A percentile compares a stretch with the other conserved stretches of the same genome.
Conservation (phyloP, 2,888 invertebrate genomes). For the Chrysina gloriosa region DNA sequence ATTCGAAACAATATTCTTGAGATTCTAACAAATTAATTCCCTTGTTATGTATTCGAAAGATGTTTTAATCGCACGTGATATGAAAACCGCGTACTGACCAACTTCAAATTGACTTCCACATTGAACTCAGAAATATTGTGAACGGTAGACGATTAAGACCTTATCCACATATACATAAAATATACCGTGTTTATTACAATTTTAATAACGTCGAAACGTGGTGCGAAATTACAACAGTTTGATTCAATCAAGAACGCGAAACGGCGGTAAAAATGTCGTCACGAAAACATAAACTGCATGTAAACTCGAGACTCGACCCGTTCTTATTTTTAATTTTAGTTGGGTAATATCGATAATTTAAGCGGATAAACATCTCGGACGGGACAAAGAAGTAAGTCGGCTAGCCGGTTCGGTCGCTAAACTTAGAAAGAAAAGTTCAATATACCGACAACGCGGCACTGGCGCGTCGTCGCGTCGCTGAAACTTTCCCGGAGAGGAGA, state of each 20-base stretch:
- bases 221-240: not conserved
- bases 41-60: not conserved
- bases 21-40: no score
- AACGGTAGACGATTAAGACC: not conserved
- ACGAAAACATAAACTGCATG: not conserved
- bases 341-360: conserved; percentile 41
- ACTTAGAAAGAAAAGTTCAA: conserved; percentile 33
- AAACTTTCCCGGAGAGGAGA: conserved; percentile 39
- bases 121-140: no score
- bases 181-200: no score
- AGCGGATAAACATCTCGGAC: conserved; percentile 41
- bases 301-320: not conserved
- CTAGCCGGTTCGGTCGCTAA: not conserved
- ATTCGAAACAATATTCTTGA: no score
- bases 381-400: not conserved
- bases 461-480: not conserved
- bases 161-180: no score
- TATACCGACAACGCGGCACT: conserved; percentile 36
- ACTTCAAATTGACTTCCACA: not conserved
- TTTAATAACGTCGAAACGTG: no score
- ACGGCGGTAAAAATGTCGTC: not conserved
- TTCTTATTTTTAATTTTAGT: conserved; percentile 37
- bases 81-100: not conserved
- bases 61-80: not conserved
- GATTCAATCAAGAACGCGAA: not conserved